Conservation (phyloP, 2,888 invertebrate species). For the Chesias legatella region DNA sequence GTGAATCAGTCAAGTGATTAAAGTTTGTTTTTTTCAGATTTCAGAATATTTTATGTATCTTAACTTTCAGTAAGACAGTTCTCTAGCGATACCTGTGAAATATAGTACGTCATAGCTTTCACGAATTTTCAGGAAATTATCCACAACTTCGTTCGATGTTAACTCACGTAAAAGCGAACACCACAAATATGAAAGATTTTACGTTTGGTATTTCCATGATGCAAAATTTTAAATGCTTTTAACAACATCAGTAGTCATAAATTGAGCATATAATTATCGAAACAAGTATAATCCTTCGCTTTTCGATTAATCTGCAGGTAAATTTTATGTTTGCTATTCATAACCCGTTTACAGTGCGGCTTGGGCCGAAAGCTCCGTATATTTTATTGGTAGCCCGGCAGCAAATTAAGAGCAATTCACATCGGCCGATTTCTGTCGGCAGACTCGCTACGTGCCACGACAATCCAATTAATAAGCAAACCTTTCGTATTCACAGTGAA, state of each 20-base stretch:
- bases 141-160: too few species aligned
- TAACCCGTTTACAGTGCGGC: constrained; percentile 45
- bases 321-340: constrained; percentile 57
- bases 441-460: constrained; percentile 51
- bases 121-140: too few species aligned
- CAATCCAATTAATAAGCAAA: constrained; percentile 75
- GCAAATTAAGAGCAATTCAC: constrained; percentile 68
- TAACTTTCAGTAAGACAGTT: too few species aligned
- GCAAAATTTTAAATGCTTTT: too few species aligned
- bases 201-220: too few species aligned
- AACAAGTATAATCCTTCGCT: constrained; percentile 24
- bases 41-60: neutral
- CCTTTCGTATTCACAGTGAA: constrained; percentile 70
- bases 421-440: constrained; percentile 57
- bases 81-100: too few species aligned
- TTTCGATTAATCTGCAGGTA: constrained; percentile 35
- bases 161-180: too few species aligned
- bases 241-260: constrained; percentile 14
- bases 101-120: too few species aligned
- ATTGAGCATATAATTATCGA: constrained; percentile 20
- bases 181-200: too few species aligned
- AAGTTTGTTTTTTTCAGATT: neutral
- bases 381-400: constrained; percentile 54
- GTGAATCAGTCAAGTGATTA: too few species aligned
- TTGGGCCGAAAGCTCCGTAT: constrained; percentile 37